phyloP scores from a whole-genome alignment of 2,113 vertebrate species.

The Semnornis frantzii region DNA sequence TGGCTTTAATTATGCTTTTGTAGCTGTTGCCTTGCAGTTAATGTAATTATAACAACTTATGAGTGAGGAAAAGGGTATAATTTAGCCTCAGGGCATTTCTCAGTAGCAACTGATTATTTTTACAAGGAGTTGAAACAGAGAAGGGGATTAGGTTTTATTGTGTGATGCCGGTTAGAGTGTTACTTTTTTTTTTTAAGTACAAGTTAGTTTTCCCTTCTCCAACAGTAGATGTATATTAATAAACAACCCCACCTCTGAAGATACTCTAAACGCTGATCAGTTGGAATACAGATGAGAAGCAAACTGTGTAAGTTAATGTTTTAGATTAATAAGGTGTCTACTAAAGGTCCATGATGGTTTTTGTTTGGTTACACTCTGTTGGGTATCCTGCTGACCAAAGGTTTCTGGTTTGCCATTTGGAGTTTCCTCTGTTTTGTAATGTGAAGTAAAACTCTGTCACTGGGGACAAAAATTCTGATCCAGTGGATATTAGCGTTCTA shows the following conservation, averaged over 20 bases:
- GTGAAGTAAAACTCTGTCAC: background rate
- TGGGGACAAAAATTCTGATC: background rate
- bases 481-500: background rate
- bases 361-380: background rate
- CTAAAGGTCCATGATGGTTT: background rate
- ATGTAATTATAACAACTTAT: conserved; percentile 40
- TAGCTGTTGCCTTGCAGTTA: conserved; percentile 30
- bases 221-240: background rate
- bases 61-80: background rate
- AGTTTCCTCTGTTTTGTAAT: background rate
- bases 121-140: background rate
- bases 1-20: conserved; percentile 36
- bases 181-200: background rate
- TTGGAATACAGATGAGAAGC: background rate
- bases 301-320: background rate
- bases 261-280: background rate
- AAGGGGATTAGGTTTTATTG: background rate
- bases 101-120: conserved; percentile 19
- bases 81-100: conserved; percentile 46
- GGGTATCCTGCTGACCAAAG: background rate
- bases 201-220: background rate
- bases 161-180: background rate
- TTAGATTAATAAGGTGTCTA: background rate
- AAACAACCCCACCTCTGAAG: background rate
- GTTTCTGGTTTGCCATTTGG: background rate